Base-by-base conservation (phyloP, 2,113 vertebrate species). In the Micronycteris hirsuta region DNA sequence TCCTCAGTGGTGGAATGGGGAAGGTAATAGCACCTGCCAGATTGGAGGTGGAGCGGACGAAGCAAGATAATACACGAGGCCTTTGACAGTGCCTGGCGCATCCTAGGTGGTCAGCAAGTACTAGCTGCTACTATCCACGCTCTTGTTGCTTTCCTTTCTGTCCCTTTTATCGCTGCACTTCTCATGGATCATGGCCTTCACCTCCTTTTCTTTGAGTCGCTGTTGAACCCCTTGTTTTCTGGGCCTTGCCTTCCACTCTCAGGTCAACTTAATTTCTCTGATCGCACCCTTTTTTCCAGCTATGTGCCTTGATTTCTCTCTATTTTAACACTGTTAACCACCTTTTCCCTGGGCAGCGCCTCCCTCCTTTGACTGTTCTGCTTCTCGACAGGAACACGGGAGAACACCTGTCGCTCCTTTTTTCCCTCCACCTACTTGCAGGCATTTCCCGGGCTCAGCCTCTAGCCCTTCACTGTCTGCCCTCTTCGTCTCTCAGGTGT, bases 141-240 rank as follows among this genome's bases (percentile, higher is more conserved):
- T 19, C 45, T 47, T 33, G n/a, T 17, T 13, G 28, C 43, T 70
- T 73, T 83, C 41, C 73, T 68, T 71, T 86, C 85, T 92, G 41
- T 52, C 38, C 47, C 15, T 68, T 52, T 63, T 68, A 16, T 67
- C 81, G 45, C 61, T 36, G 49, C 22, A 49, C 68, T 91, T 78
- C 63, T 85, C 63, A 36, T 56, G 0, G 22, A 49, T 36, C 76
- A n/a, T 41, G 2, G 58, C 73, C 49, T 80, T 76, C 70, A 85
- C 81, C 87, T 96, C 91, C 85, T 94, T 41, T 70, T 52, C 86
- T 61, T 38, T 81, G 41, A 54, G 22, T 54, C 11, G 13, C 74
- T 93, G 56, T 74, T 78, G 89, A 92, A 92, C 91, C 56, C 38
- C 38, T 76, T n/a, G 41, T 82, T 80, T 47, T 36, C 87, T 76